Evolutionary conservation across 2,888 invertebrate genomes (phyloP), one percentile per base, ranked within the genome.

Genomic region (Maniola hyperantus): DNA sequence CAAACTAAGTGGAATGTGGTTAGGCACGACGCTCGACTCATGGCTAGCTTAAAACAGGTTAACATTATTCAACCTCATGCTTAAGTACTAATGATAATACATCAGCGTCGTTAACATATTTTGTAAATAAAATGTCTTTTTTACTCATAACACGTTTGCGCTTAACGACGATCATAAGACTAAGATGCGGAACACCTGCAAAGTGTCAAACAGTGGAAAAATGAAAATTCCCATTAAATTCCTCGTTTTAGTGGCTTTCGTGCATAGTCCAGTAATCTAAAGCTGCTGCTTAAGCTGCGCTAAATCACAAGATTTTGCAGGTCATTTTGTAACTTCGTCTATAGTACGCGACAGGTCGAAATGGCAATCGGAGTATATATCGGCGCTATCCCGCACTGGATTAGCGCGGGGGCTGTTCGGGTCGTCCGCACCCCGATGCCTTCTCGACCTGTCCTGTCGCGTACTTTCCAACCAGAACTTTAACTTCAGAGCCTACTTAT

Each of bases 1-100:
- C 75, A 73, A 76, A 74, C 75, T 76, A 75, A 78, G 77, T 75
- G 82, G 83, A 83, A 83, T 81, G 82, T 77, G 80, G 81, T 80
- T 77, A 79, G 77, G 80, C 79, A 79, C 77, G 78, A 80, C 76
- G 77, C 73, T 72, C 75, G 78, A 73, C 77, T 76, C 77, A 74
- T 74, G 78, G 76, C 77, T 78, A 77, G 76, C 78, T 79, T 79
- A 75, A 77, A 83, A 81, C 81, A 80, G 80, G 81, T 83, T 82
- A 79, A 81, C 76, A 79, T 77, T 76, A 80, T 79, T 79, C 79
- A 77, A 79, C 74, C 75, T 77, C 73, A 73, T 76, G 76, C 70
- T 78, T 74, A 76, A 75, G 75, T 74, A 75, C 73, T 73, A 73
- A 75, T 73, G 74, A 71, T 73, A 71, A 71, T 72, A 74, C 72